phyloP scores from a whole-genome alignment of 2,113 vertebrate species.

The Python bivittatus region DNA sequence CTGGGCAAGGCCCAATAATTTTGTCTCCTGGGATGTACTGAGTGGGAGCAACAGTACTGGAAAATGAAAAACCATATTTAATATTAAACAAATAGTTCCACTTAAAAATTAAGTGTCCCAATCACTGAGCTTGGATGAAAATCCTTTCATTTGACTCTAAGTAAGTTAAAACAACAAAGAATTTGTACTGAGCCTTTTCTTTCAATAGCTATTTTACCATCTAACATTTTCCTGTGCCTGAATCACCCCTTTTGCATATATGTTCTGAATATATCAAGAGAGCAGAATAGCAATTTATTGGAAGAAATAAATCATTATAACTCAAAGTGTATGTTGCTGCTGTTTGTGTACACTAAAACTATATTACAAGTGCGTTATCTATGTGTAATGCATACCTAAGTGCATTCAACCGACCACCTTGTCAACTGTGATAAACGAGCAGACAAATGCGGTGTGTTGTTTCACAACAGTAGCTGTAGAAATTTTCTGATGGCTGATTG shows the following conservation, averaged over 20 bases:
- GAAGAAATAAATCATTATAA: constrained; percentile 30
- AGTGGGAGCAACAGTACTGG: background rate
- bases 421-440: constrained; percentile 58
- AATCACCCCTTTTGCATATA: constrained; percentile 48
- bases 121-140: constrained; percentile 53
- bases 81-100: constrained; percentile 66
- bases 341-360: constrained; percentile 47
- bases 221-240: constrained; percentile 36
- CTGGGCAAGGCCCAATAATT: background rate
- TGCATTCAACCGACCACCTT: constrained; percentile 46
- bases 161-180: constrained; percentile 41
- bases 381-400: constrained; percentile 60
- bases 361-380: constrained; percentile 23
- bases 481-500: constrained; percentile 50
- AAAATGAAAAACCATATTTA: constrained; percentile 55
- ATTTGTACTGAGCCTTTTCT: constrained; percentile 52
- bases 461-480: constrained; percentile 57
- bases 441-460: constrained; percentile 56
- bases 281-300: constrained; percentile 32
- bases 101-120: constrained; percentile 69
- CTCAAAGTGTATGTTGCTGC: constrained; percentile 33
- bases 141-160: constrained; percentile 32
- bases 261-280: constrained; percentile 42
- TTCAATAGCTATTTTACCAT: constrained; percentile 38
- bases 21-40: constrained; percentile 37